These are phyloP conservation scores for Lepidiolamprologus cunningtoni DNA, from an alignment of 2,113 vertebrate species.

Conservation along the genomic window DNA sequence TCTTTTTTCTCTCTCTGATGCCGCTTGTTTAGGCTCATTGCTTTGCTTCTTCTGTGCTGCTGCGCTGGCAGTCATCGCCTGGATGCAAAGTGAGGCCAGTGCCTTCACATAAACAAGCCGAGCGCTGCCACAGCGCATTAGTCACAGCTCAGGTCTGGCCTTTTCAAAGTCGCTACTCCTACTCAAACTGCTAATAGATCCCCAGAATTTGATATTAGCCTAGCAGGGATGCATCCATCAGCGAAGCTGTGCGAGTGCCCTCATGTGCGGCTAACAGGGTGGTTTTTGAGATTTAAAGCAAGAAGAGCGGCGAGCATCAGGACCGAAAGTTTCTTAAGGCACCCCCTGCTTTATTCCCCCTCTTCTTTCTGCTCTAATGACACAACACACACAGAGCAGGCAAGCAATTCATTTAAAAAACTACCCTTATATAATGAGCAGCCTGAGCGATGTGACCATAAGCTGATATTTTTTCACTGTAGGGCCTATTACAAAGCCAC, in stretches of 20 bases:
- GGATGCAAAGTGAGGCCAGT: slow-evolving; percentile 34
- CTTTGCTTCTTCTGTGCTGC: background rate
- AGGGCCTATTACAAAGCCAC: slow-evolving; percentile 12
- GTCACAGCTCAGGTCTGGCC: slow-evolving; percentile 51
- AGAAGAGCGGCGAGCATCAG: background rate
- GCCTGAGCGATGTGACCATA: slow-evolving; percentile 8
- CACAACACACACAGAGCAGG: background rate
- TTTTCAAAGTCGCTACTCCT: slow-evolving; percentile 56
- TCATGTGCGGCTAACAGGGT: background rate
- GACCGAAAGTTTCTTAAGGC: background rate
- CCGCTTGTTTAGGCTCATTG: background rate
- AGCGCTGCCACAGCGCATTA: slow-evolving; percentile 49
- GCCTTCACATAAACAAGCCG: slow-evolving; percentile 48
- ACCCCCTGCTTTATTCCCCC: background rate
- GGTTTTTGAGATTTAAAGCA: background rate
- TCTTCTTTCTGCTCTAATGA: background rate
- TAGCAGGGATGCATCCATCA: slow-evolving; percentile 1
- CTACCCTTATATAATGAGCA: slow-evolving; percentile 34
- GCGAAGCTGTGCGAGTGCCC: background rate
- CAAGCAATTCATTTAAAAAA: slow-evolving; percentile 18
- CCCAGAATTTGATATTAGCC: slow-evolving; percentile 40
- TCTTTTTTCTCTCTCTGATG: background rate
- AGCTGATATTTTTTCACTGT: slow-evolving; percentile 23
- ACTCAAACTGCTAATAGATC: slow-evolving; percentile 50
- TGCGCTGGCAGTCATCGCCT: background rate